phyloP scores from a whole-genome alignment of 2,797 vertebrate species.

The Macropus fuliginosus region DNA sequence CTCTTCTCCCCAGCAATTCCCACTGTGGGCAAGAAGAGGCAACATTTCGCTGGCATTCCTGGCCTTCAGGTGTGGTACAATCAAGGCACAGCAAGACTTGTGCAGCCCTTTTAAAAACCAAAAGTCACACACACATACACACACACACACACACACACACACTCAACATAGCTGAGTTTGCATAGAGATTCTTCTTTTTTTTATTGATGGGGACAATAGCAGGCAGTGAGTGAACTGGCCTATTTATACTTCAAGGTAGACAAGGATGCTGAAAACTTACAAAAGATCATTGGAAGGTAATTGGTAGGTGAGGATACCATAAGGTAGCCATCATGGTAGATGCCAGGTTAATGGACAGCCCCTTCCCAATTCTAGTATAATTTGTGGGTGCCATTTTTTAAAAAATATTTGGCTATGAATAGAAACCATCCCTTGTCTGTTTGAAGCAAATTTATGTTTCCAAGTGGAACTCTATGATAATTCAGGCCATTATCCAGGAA shows the following conservation, averaged over 20 bases:
- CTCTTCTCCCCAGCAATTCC: too few species aligned
- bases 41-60: not conserved
- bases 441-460: not conserved
- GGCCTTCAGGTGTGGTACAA: not conserved
- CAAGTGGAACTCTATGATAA: not conserved
- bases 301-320: not conserved
- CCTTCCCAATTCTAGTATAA: not conserved
- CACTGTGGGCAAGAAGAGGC: not conserved
- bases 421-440: not conserved
- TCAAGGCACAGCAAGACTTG: not conserved
- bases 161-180: too few species aligned
- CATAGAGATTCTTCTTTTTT: not conserved
- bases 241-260: not conserved
- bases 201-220: not conserved
- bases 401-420: not conserved
- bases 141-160: not conserved
- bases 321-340: not conserved
- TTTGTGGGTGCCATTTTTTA: not conserved
- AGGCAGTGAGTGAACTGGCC: not conserved
- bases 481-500: not conserved
- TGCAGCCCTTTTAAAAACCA: not conserved
- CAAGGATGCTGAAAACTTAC: not conserved
- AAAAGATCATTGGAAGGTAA: not conserved
- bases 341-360: not conserved
- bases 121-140: constrained; percentile 7